phyloP scores from a whole-genome alignment of 2,797 vertebrate species.

The Masticophis lateralis region DNA sequence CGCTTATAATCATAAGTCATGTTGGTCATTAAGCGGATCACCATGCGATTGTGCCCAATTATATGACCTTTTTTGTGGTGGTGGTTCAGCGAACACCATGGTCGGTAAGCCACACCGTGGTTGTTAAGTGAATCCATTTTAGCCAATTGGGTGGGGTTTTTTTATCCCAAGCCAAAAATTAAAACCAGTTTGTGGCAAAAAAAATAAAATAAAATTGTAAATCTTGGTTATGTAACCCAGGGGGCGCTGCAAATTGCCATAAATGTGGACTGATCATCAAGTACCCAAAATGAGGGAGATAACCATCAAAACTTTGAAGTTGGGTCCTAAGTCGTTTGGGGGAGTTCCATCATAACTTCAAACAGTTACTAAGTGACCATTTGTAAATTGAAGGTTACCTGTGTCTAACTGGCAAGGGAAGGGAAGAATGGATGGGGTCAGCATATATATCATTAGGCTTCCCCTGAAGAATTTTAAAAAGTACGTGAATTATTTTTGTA shows the following conservation, averaged over 20 bases:
- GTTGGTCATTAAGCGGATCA: not conserved
- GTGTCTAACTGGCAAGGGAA: not conserved
- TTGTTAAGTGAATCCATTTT: not conserved
- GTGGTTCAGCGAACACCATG: not conserved
- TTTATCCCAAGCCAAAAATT: not conserved
- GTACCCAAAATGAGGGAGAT: not conserved
- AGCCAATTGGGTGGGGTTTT: not conserved
- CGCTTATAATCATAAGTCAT: not conserved
- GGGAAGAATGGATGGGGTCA: not conserved
- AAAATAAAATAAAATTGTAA: not conserved
- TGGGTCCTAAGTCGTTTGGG: not conserved
- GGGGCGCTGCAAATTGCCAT: not conserved
- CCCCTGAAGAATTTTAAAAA: not conserved
- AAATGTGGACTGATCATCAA: not conserved
- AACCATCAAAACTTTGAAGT: not conserved
- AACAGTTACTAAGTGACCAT: not conserved
- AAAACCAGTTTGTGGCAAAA: not conserved
- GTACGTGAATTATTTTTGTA: not conserved
- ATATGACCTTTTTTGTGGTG: not conserved
- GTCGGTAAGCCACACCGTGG: not conserved
- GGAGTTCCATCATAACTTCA: not conserved
- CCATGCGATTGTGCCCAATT: not conserved
- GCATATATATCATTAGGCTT: not conserved
- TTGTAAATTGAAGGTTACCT: not conserved
- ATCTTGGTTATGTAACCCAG: not conserved